Base-by-base conservation (phyloP, 2,888 invertebrate genomes). In the Caenorhabditis angaria region DNA sequence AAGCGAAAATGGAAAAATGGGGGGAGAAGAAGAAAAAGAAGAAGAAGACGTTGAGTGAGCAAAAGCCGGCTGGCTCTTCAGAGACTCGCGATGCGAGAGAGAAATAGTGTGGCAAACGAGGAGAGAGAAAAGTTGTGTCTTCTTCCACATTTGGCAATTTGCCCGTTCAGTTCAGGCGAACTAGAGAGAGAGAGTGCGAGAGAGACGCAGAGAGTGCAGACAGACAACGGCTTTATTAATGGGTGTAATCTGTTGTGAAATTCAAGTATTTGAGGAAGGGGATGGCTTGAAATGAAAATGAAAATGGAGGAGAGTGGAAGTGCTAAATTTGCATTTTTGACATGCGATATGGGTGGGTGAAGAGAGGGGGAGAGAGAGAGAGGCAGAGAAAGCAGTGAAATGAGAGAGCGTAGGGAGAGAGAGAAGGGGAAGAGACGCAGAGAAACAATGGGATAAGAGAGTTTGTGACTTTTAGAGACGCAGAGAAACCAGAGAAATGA, bases 121-220 rank as follows among this genome's bases (percentile, higher is more conserved):
- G 6, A 20, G 50, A 24, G 22, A 8, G 48, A 14, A 6, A 50
- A 18, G 4, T 50, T 14, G 35, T 14, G 14, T 10, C 35, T 35
- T 51, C 35, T 53, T 63, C 64, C 63, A 69, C 60, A 65, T 70
- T 70, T 70, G 70, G 70, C 70, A 70, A 70, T 70, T 70, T 65
- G 70, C 70, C 70, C 64, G 70, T 68, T 68, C 63, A 61, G 69
- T 24, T 14, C 10, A 28, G 27, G 55, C 28, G 28, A 22, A n/a
- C 10, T 12, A 41, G 41, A 32, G 41, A 54, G 41, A 61, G 41
- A 29, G 22, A 51, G 62, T 24, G 35, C 18, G 41, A 47, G 53
- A 60, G 41, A 51, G 64, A 64, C 20, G 24, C 22, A 28, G 59
- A 54, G 25, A 35, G 27, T n/a, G 24, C 18, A 56, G 32, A n/a